Percentiles rank a stretch among this genome's conserved stretches.
These are phyloP conservation scores for Neopipo cinnamomea DNA, from an alignment of 2,113 vertebrate species.

Conservation along the genomic window DNA sequence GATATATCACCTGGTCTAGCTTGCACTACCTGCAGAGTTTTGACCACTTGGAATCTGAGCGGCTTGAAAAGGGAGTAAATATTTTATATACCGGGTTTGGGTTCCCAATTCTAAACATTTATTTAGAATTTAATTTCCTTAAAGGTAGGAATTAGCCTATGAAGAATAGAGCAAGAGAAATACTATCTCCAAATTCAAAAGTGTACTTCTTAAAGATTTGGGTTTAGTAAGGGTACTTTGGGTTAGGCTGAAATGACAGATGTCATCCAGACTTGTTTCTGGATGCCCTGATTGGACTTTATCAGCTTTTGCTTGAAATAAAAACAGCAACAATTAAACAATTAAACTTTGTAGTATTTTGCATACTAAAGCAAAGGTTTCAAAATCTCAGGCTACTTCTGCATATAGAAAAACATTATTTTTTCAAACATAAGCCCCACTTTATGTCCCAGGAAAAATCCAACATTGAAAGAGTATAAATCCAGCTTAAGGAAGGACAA, in stretches of 20 bases:
- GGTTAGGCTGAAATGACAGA: background rate
- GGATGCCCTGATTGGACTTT: background rate
- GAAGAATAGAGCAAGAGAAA: background rate
- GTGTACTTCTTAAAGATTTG: background rate
- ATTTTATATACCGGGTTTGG: background rate
- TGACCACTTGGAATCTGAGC: background rate
- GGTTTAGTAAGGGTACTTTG: background rate
- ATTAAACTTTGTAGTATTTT: background rate
- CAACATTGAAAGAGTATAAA: background rate
- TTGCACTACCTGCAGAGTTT: background rate
- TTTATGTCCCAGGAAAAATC: background rate
- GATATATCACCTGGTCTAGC: background rate
- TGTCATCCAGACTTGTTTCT: background rate
- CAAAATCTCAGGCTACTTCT: background rate
- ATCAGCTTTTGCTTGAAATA: background rate
- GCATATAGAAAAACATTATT: background rate
- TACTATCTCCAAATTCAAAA: background rate
- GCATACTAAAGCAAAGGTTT: background rate
- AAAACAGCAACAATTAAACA: background rate
- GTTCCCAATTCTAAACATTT: background rate
- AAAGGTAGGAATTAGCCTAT: background rate
- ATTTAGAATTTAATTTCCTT: background rate
- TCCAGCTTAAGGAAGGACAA: background rate
- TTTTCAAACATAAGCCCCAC: background rate
- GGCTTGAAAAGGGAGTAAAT: background rate